A percentile compares a stretch with the other conserved stretches of the same genome.
These are phyloP conservation scores for Pocillopora verrucosa DNA, from an alignment of 64 coral and sea anemone species.

Conservation along the genomic window DNA sequence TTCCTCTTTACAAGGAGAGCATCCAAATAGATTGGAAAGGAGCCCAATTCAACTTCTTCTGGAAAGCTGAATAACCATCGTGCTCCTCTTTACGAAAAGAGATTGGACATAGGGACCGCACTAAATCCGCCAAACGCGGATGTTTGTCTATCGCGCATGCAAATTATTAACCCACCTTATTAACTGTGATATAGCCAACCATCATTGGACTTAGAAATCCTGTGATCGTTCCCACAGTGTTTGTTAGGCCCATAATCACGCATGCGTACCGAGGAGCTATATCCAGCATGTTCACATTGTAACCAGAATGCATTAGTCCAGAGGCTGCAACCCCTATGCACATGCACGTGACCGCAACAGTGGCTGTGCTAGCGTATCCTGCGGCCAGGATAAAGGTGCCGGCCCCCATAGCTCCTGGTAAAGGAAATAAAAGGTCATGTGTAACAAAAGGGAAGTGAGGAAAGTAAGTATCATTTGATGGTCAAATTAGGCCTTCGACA, in stretches of 20 bases:
- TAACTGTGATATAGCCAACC: conserved; percentile 72
- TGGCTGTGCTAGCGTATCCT: conserved; percentile 53
- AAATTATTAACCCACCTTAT: conserved; percentile 38
- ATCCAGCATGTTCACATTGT: conserved; percentile 89
- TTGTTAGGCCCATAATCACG: conserved; percentile 81
- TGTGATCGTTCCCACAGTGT: conserved; percentile 77
- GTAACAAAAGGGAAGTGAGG: background rate
- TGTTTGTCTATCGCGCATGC: background rate
- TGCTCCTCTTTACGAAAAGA: too few species aligned
- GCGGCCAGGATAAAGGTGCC: conserved; percentile 74
- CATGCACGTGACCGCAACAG: conserved; percentile 73
- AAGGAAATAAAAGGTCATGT: background rate
- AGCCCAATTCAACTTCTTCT: too few species aligned
- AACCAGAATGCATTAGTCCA: conserved; percentile 91
- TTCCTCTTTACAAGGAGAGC: too few species aligned
- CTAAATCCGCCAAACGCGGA: too few species aligned
- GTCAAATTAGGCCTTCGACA: too few species aligned
- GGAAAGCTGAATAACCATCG: too few species aligned
- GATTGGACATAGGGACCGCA: too few species aligned
- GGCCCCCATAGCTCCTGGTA: conserved; percentile 69
- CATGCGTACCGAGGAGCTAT: conserved; percentile 84
- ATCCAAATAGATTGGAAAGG: too few species aligned
- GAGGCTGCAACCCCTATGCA: conserved; percentile 78
- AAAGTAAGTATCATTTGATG: background rate
- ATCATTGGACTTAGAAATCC: conserved; percentile 81